Evolutionary conservation across 2,113 vertebrate genomes (phyloP).

Genomic region (Serinus canaria): DNA sequence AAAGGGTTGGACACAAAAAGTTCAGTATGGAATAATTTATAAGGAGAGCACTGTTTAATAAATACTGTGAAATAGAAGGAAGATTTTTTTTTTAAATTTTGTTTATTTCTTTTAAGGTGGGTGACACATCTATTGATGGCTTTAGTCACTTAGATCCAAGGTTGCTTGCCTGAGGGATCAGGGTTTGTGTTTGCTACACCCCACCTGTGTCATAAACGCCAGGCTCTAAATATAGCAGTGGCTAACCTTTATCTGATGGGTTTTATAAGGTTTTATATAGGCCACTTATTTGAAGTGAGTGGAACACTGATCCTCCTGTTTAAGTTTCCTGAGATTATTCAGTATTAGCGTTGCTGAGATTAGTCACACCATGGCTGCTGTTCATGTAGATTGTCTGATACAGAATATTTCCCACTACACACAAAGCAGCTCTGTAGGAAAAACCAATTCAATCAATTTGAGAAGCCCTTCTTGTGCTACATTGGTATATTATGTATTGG

Average conservation of each 20-base stretch:
- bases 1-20: neutral
- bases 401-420: neutral
- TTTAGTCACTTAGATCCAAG: neutral
- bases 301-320: conserved; percentile 38
- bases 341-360: conserved; percentile 22
- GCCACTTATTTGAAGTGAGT: neutral
- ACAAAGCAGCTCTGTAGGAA: conserved; percentile 35
- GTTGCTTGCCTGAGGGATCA: neutral
- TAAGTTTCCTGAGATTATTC: conserved; percentile 28
- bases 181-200: neutral
- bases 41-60: neutral
- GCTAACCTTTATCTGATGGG: neutral
- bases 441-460: conserved; percentile 57
- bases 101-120: neutral
- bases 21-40: neutral
- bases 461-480: conserved; percentile 38
- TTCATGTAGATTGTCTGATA: conserved; percentile 38
- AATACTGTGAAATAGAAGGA: neutral
- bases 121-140: neutral
- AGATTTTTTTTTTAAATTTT: neutral
- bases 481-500: conserved; percentile 1
- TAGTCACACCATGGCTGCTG: conserved; percentile 17
- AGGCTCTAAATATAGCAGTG: neutral
- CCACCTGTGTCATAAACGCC: neutral
- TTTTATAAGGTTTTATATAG: neutral